These are phyloP conservation scores for Epirrhoe alternata DNA, from an alignment of 2,888 invertebrate species.

Conservation along the genomic window DNA sequence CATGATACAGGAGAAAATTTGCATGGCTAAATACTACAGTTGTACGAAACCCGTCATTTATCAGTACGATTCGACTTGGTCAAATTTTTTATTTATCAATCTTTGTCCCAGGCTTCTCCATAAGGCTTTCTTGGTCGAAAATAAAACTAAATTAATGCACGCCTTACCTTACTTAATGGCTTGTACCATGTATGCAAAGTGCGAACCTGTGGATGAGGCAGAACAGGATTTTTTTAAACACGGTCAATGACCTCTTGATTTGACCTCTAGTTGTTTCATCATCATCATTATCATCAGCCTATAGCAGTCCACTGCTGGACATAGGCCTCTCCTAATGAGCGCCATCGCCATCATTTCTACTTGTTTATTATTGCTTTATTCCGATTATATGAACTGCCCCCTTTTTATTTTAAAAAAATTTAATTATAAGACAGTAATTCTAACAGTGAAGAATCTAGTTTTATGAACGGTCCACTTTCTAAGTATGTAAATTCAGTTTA, in stretches of 20 bases:
- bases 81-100: slow-evolving; percentile 23
- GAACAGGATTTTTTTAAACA: background rate
- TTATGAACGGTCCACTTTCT: slow-evolving; percentile 25
- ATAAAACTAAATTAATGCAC: slow-evolving; percentile 31
- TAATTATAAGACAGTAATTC: no score
- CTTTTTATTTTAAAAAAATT: no score
- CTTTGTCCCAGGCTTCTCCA: slow-evolving; percentile 30
- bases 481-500: slow-evolving; percentile 18
- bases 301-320: no score
- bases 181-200: slow-evolving; percentile 12
- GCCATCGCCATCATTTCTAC: no score
- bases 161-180: slow-evolving; percentile 22
- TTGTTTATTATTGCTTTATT: no score
- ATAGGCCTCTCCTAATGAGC: no score
- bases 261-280: no score
- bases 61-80: background rate
- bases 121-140: slow-evolving; percentile 28
- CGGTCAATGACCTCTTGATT: background rate
- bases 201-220: slow-evolving; percentile 25
- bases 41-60: no score
- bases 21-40: no score
- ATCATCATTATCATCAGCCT: no score
- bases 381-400: no score
- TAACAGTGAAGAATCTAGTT: slow-evolving; percentile 11
- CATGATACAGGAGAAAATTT: no score